Evolutionary conservation across 1,140 invertebrate genomes (phyloP).

Genomic region (Heliothis subflexa): DNA sequence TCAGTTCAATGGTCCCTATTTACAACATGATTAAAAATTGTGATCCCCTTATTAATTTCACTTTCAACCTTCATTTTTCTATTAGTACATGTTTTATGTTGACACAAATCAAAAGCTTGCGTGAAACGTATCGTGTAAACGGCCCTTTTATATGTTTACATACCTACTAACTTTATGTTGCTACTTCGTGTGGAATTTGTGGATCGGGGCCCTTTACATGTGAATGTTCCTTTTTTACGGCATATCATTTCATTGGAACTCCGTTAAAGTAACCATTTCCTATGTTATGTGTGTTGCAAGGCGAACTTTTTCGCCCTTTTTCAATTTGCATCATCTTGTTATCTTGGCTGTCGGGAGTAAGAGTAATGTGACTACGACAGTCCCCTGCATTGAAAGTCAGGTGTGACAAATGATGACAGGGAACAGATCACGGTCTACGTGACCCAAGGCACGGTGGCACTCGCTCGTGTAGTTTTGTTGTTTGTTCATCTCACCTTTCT

Average conservation of each 20-base stretch:
- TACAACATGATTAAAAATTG: background rate
- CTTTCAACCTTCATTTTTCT: background rate
- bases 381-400: background rate
- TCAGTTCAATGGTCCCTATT: background rate
- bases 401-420: conserved; percentile 19
- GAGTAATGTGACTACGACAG: background rate
- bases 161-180: background rate
- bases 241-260: background rate
- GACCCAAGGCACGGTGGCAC: conserved; percentile 8
- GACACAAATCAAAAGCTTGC: conserved; percentile 21
- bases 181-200: conserved; percentile 5
- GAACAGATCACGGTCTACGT: conserved; percentile 36
- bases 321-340: too few species aligned
- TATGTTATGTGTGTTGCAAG: too few species aligned
- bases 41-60: background rate
- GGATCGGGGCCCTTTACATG: background rate
- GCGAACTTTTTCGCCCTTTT: too few species aligned
- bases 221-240: background rate
- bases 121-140: conserved; percentile 19
- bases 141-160: conserved; percentile 6
- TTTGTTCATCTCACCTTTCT: background rate
- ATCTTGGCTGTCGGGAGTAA: background rate
- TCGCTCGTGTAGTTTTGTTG: too few species aligned
- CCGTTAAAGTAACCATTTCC: background rate
- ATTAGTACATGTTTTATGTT: background rate